phyloP scores from a whole-genome alignment of 2,888 invertebrate genomes.

The Ceraclea dissimilis region DNA sequence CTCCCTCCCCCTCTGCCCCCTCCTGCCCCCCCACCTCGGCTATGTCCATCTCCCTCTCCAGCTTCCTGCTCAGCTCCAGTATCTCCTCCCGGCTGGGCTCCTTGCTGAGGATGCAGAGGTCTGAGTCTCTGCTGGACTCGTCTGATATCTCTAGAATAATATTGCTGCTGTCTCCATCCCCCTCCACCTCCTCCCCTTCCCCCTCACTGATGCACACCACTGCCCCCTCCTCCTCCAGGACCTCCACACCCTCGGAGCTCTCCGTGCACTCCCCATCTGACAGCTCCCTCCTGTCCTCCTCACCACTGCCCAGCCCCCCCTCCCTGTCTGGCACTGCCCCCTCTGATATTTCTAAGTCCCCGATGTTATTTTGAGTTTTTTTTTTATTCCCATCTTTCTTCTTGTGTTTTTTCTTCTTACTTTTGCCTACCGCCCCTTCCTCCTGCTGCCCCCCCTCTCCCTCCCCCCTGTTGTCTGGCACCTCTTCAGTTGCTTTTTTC shows the following conservation, averaged over 20 bases:
- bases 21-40: slow-evolving; percentile 5
- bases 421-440: neutral
- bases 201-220: neutral
- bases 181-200: slow-evolving; percentile 32
- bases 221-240: slow-evolving; percentile 40
- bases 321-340: neutral
- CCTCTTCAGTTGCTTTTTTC: neutral
- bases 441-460: neutral
- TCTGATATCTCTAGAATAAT: slow-evolving; percentile 35
- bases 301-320: neutral
- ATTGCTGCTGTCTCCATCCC: slow-evolving; percentile 33
- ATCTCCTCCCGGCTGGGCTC: slow-evolving; percentile 43
- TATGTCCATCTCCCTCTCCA: slow-evolving; percentile 38
- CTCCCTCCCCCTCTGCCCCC: slow-evolving; percentile 22
- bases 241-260: slow-evolving; percentile 37
- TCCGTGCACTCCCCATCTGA: slow-evolving; percentile 38
- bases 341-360: slow-evolving; percentile 15
- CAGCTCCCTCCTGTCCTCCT: neutral
- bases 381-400: slow-evolving; percentile 12
- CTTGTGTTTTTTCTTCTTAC: neutral
- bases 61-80: slow-evolving; percentile 42
- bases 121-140: slow-evolving; percentile 32
- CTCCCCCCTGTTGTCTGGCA: neutral
- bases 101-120: slow-evolving; percentile 37
- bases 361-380: slow-evolving; percentile 16